Evolutionary conservation across 2,888 invertebrate genomes (phyloP).

Genomic region (Drosophila mettleri): DNA sequence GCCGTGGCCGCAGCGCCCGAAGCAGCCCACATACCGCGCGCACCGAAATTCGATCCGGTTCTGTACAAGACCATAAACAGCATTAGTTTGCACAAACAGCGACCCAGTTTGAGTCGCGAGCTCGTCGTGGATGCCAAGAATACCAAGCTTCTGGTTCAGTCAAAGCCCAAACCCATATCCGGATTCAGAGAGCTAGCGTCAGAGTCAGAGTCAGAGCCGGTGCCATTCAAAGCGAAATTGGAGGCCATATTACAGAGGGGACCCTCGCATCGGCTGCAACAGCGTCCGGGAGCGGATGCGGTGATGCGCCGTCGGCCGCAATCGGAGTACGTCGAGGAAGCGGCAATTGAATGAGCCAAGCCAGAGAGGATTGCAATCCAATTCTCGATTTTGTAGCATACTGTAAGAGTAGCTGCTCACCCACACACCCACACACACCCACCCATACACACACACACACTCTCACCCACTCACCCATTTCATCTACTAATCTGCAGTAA

Average conservation of each 20-base stretch:
- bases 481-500: conserved; percentile 47
- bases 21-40: conserved; percentile 70
- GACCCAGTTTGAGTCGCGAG: conserved; percentile 72
- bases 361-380: conserved; percentile 27
- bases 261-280: conserved; percentile 75
- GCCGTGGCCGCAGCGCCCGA: conserved; percentile 18
- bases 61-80: conserved; percentile 82
- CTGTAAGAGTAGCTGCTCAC: conserved; percentile 34
- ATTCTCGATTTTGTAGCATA: conserved; percentile 46
- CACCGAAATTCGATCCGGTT: conserved; percentile 83
- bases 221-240: conserved; percentile 81
- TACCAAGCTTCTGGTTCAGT: conserved; percentile 24
- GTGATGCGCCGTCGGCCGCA: conserved; percentile 69
- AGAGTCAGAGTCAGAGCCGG: conserved; percentile 44
- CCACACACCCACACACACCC: not conserved
- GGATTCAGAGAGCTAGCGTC: conserved; percentile 11
- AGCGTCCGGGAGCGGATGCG: conserved; percentile 63
- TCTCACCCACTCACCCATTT: conserved; percentile 1
- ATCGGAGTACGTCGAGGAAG: conserved; percentile 61
- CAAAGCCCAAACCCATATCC: conserved; percentile 24
- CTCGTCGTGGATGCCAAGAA: conserved; percentile 55
- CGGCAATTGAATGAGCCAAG: conserved; percentile 54
- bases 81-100: conserved; percentile 66
- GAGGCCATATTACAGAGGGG: conserved; percentile 82
- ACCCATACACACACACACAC: not conserved